phyloP scores from a whole-genome alignment of 1,140 invertebrate species.

The Fopius arisanus region DNA sequence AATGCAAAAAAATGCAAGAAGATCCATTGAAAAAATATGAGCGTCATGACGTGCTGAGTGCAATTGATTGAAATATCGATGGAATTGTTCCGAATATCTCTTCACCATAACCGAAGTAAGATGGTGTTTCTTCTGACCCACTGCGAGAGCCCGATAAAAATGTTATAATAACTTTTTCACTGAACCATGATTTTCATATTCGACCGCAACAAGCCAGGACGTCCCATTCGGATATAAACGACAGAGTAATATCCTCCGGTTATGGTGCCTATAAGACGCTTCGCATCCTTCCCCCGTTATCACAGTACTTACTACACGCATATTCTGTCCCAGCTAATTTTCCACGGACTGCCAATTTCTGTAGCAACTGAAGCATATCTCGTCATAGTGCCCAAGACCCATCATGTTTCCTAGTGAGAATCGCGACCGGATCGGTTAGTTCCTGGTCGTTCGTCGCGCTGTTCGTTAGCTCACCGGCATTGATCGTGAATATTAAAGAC shows the following conservation, averaged over 20 bases:
- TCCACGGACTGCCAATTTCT: conserved; percentile 62
- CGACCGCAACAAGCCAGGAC: not conserved
- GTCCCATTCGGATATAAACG: not conserved
- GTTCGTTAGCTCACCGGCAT: conserved; percentile 41
- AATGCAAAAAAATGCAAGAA: no score
- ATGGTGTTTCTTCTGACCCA: conserved; percentile 20
- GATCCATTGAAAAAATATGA: no score
- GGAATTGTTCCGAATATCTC: conserved; percentile 33
- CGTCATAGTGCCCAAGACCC: conserved; percentile 11
- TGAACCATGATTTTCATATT: not conserved
- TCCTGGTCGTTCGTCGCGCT: conserved; percentile 53
- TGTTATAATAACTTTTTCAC: not conserved
- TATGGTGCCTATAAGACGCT: not conserved
- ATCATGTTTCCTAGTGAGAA: conserved; percentile 32
- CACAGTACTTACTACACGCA: conserved; percentile 54
- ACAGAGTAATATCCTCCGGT: not conserved
- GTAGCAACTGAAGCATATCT: conserved; percentile 61
- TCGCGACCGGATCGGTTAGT: conserved; percentile 60
- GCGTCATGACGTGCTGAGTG: conserved; percentile 1
- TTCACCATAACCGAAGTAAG: conserved; percentile 37
- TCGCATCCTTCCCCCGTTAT: conserved; percentile 31
- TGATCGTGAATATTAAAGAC: not conserved
- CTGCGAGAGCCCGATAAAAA: conserved; percentile 36
- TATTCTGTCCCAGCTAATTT: conserved; percentile 56
- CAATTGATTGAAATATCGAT: not conserved